Evolutionary conservation across 2,797 vertebrate species (phyloP).

Genomic region (Nasua narica): DNA sequence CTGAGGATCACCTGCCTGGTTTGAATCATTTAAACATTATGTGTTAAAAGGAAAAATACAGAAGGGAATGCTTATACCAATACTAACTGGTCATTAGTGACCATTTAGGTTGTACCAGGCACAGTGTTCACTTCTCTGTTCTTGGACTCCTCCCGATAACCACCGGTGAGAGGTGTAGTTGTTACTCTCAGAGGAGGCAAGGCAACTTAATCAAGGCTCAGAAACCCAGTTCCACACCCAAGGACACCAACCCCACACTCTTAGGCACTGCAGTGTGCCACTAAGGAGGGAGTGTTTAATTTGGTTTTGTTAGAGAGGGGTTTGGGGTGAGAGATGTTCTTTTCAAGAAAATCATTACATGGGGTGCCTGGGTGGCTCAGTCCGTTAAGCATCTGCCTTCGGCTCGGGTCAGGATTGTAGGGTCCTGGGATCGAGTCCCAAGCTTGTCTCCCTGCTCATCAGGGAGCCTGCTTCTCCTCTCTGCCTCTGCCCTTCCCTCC

Average conservation of each 20-base stretch:
- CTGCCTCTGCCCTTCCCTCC: background rate
- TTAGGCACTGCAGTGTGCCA: background rate
- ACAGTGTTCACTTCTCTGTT: background rate
- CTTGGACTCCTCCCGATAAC: background rate
- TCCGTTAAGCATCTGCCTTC: background rate
- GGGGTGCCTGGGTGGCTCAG: background rate
- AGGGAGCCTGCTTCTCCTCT: background rate
- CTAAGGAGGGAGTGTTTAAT: background rate
- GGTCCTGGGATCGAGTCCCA: background rate
- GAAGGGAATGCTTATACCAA: background rate
- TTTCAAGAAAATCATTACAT: conserved; percentile 23
- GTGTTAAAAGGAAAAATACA: background rate
- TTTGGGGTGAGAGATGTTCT: background rate
- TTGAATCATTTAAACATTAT: conserved; percentile 23
- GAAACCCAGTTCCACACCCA: background rate
- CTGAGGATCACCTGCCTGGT: background rate
- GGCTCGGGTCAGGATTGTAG: background rate
- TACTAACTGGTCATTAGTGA: background rate
- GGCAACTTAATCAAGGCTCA: background rate
- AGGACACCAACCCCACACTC: background rate
- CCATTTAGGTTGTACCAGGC: background rate
- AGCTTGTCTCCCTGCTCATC: background rate
- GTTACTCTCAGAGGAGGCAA: background rate
- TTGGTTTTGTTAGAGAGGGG: background rate
- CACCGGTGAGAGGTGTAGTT: background rate